Percentiles rank a stretch among this genome's conserved stretches.
Evolutionary conservation across 2,113 vertebrate species (phyloP).

Genomic region (Emydocephalus ijimae): DNA sequence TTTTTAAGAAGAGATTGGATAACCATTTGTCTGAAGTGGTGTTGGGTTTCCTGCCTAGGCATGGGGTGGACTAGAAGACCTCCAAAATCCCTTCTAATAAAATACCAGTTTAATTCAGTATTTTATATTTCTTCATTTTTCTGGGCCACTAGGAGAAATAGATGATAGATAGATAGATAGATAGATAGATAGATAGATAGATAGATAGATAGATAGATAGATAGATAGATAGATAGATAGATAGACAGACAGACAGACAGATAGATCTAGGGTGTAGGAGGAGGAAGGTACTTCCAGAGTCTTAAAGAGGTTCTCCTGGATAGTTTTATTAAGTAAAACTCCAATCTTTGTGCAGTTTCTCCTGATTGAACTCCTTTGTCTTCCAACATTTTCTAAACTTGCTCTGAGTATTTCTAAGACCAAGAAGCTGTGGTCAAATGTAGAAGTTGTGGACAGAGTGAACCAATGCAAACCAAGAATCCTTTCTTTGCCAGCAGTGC

Average conservation of each 20-base stretch:
- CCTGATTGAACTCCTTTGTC: not conserved
- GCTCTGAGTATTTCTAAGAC: not conserved
- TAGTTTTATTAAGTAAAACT: not conserved
- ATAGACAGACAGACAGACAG: not conserved
- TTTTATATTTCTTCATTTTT: not conserved
- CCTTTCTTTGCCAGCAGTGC: not conserved
- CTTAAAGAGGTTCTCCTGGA: not conserved
- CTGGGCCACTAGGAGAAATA: not conserved
- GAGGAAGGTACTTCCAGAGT: not conserved
- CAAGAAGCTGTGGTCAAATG: not conserved
- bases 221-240: not conserved
- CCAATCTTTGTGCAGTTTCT: not conserved
- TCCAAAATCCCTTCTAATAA: not conserved
- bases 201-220: no score
- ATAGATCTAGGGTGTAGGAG: not conserved
- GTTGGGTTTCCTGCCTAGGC: no score
- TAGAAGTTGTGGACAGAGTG: not conserved
- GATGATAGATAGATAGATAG: not conserved
- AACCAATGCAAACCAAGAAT: not conserved
- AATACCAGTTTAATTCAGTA: not conserved
- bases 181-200: no score
- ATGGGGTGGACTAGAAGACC: no score
- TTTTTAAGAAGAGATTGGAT: no score
- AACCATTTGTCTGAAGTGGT: no score
- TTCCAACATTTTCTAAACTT: not conserved